phyloP scores from a whole-genome alignment of 2,113 vertebrate genomes.

The Mola mola region DNA sequence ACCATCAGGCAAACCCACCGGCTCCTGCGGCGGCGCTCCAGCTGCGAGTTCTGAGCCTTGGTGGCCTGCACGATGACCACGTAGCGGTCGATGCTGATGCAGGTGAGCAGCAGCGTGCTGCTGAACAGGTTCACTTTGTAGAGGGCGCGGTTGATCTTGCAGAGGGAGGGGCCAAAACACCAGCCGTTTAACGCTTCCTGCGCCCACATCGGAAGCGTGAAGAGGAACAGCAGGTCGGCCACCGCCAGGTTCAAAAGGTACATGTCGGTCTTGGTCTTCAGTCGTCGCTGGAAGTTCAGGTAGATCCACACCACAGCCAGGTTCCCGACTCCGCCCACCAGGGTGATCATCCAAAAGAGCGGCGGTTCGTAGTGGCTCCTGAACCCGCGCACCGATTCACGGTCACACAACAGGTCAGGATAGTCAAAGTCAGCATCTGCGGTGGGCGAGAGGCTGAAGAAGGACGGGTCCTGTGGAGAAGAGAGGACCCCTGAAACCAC shows the following conservation, averaged over 20 bases:
- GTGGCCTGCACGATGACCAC: conserved; percentile 82
- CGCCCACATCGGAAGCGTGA: conserved; percentile 91
- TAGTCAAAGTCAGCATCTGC: neutral
- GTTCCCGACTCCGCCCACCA: conserved; percentile 84
- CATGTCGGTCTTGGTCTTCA: conserved; percentile 86
- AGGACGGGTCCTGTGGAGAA: conserved; percentile 5
- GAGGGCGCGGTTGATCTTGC: conserved; percentile 82
- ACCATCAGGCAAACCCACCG: conserved; percentile 76
- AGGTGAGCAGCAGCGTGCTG: conserved; percentile 87
- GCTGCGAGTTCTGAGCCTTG: conserved; percentile 78
- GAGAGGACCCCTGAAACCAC: neutral
- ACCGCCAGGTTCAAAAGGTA: conserved; percentile 89
- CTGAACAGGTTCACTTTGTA: conserved; percentile 92
- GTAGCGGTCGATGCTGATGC: conserved; percentile 91
- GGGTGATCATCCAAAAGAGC: conserved; percentile 84
- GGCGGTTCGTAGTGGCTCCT: conserved; percentile 78
- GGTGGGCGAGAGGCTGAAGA: rapidly evolving
- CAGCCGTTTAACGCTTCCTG: conserved; percentile 79
- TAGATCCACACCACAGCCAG: conserved; percentile 86
- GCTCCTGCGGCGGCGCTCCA: conserved; percentile 76
- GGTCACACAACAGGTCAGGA: conserved; percentile 71
- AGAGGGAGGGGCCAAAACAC: conserved; percentile 81
- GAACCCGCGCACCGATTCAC: conserved; percentile 73
- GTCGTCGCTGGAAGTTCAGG: conserved; percentile 77
- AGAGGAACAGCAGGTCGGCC: conserved; percentile 88